Evolutionary conservation across 2,797 vertebrate species (phyloP), one percentile per base, ranked within the genome.

Genomic region (Menidia menidia): DNA sequence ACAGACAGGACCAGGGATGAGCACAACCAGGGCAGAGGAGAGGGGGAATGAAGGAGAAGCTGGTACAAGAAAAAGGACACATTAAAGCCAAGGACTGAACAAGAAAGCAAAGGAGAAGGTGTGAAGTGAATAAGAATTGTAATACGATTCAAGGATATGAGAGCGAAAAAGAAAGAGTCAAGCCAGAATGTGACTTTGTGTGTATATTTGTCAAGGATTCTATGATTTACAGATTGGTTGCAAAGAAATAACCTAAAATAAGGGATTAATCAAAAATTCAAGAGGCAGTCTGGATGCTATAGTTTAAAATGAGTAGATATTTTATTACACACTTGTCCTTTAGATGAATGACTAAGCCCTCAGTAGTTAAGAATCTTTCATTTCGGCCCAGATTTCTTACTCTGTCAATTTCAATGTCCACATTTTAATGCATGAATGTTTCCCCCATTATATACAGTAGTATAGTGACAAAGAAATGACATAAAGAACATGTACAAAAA

Each of bases 41-140:
- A 33, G 81, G 39, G 47, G 57, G 51, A 69, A 15, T 45, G 57
- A 64, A 50, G 25, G 50, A 51, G 33, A 72, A 54, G 42, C 47
- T 39, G 65, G 47, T 33, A 47, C 12, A 60, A 69, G 55, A 67
- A 63, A 62, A 68, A 73, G 56, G 31, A 73, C 19, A 61, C 44
- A 82, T 80, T 58, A 73, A 72, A 79, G 57, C 57, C 73, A 89
- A 87, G 80, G 82, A 79, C 78, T 64, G 51, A 31, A 67, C 32
- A 43, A 16, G 47, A 44, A 60, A 33, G 41, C 48, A 25, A 60
- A 73, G 6, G 19, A 69, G 16, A 39, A 39, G 19, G 39, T 10
- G 19, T 33, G 18, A 30, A 68, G 30, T 25, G 45, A 59, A 47
- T 45, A n/a, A 71, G 76, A 60, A 71, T 33, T 15, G 57, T 19